Percentiles rank a stretch among this genome's conserved stretches.
These are phyloP conservation scores for Drosophila athabasca DNA, from an alignment of 1,140 invertebrate species.

Conservation along the genomic window DNA sequence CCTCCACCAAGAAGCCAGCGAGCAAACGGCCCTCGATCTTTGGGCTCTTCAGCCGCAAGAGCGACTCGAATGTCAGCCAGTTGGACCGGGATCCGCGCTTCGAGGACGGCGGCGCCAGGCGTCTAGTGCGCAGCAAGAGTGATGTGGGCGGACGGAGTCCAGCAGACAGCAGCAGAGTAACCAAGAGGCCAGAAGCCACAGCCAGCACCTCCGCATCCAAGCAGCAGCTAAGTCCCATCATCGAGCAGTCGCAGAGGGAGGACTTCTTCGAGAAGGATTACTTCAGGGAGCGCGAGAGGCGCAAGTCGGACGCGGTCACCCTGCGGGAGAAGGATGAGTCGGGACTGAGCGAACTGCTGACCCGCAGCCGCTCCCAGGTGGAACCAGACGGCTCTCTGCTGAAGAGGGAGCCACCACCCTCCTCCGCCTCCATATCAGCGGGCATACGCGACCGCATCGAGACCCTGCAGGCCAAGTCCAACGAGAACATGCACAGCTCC, in stretches of 20 bases:
- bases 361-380: conserved; percentile 68
- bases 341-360: conserved; percentile 65
- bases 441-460: conserved; percentile 78
- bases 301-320: conserved; percentile 81
- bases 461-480: conserved; percentile 84
- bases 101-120: conserved; percentile 70
- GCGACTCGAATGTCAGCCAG: conserved; percentile 72
- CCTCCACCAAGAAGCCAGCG: conserved; percentile 79
- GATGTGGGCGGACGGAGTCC: conserved; percentile 85
- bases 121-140: conserved; percentile 86
- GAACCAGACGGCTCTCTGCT: conserved; percentile 61
- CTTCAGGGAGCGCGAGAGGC: conserved; percentile 71
- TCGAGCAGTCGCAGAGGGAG: conserved; percentile 87
- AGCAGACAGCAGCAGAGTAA: conserved; percentile 33
- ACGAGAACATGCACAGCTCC: conserved; percentile 88
- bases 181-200: conserved; percentile 10
- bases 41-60: conserved; percentile 85
- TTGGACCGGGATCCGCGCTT: conserved; percentile 69
- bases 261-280: conserved; percentile 86
- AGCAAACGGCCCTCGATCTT: conserved; percentile 85
- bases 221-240: conserved; percentile 89
- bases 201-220: conserved; percentile 83
- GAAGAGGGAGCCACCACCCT: conserved; percentile 63
- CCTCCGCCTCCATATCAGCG: conserved; percentile 84
- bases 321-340: conserved; percentile 75